Conservation (phyloP, 2,888 invertebrate species). For the Chaetogeoica ovagalla region DNA sequence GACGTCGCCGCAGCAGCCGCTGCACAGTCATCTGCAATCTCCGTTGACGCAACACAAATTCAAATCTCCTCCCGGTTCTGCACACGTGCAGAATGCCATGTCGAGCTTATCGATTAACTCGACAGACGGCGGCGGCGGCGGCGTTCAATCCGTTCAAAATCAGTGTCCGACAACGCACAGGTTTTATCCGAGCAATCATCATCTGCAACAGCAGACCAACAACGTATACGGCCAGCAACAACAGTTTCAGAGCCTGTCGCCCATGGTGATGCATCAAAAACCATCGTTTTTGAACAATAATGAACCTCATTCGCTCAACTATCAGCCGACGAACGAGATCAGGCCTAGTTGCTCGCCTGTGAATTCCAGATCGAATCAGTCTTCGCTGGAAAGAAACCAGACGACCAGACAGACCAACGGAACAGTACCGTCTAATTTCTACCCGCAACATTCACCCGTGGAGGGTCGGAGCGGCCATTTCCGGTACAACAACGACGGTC, state of each 20-base stretch:
- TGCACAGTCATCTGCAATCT: background rate
- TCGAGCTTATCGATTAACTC: constrained; percentile 36
- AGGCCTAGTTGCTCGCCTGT: constrained; percentile 27
- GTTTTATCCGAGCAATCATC: constrained; percentile 23
- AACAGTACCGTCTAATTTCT: background rate
- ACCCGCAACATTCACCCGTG: constrained; percentile 36
- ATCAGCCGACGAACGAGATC: constrained; percentile 26
- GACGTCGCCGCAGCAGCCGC: too few relatives aligned
- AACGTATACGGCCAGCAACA: constrained; percentile 25
- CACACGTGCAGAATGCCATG: constrained; percentile 27
- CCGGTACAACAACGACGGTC: constrained; percentile 27
- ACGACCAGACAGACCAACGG: constrained; percentile 13
- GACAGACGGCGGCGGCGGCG: background rate
- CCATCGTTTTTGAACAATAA: background rate
- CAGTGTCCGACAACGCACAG: constrained; percentile 17
- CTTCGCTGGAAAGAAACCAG: constrained; percentile 42
- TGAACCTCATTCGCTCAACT: constrained; percentile 33
- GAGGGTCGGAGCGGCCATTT: constrained; percentile 44
- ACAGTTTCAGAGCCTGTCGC: constrained; percentile 40
- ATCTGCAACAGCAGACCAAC: constrained; percentile 9
- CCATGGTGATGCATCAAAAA: constrained; percentile 34
- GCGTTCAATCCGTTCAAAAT: constrained; percentile 21
- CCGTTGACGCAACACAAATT: constrained; percentile 39
- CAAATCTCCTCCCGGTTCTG: constrained; percentile 12
- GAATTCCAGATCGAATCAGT: constrained; percentile 46